Evolutionary conservation across 2,113 vertebrate genomes (phyloP).

Genomic region (Motacilla tschutschensis): DNA sequence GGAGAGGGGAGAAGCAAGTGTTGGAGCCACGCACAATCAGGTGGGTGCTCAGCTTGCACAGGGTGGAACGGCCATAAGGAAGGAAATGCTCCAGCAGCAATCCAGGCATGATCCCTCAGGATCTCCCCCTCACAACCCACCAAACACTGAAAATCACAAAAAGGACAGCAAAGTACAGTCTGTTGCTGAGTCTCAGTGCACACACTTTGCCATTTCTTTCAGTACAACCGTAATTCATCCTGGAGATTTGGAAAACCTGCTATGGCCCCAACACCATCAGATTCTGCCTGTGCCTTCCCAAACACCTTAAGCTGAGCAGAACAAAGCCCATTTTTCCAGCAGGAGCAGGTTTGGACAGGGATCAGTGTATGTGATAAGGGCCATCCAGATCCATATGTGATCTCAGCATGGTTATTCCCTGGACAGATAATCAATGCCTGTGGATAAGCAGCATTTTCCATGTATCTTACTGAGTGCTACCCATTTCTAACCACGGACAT

Average conservation of each 20-base stretch:
- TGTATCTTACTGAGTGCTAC: neutral
- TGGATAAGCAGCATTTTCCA: neutral
- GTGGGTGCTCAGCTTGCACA: neutral
- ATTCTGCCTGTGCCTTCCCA: neutral
- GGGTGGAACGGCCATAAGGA: neutral
- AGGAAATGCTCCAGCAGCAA: neutral
- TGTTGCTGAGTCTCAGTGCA: accelerated
- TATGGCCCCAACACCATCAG: neutral
- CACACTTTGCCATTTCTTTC: neutral
- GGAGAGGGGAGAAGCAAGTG: neutral
- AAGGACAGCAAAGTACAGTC: neutral
- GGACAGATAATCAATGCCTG: neutral
- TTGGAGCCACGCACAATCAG: neutral
- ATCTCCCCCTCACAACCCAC: neutral
- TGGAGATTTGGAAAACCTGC: neutral
- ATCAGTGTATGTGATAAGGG: neutral
- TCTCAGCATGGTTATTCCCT: neutral
- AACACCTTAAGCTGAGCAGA: neutral
- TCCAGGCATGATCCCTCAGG: neutral
- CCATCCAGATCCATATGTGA: neutral
- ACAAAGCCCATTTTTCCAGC: neutral
- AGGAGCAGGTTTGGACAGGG: neutral
- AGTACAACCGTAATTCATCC: accelerated
- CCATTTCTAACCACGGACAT: neutral
- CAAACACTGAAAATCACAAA: neutral